Evolutionary conservation across 2,888 invertebrate species (phyloP), one percentile per base, ranked within the genome.

Genomic region (Sinodicranocentrus sp.): DNA sequence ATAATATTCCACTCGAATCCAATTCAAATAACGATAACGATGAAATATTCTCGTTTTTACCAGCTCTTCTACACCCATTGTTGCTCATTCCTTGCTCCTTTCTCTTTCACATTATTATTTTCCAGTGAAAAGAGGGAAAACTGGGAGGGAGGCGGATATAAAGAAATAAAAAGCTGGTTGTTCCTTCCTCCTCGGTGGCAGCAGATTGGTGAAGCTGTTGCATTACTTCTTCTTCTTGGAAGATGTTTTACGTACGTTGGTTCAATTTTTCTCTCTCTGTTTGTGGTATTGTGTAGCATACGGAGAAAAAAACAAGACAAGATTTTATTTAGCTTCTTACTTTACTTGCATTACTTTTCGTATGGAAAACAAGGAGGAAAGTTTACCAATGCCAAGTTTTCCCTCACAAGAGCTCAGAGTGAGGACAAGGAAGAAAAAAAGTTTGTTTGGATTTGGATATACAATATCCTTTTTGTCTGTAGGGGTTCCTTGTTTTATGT

Each of bases 21-120:
- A 28, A 63, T 63, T 63, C 6, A 63, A 63, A 63, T 63, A 28
- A 63, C 33, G 33, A 63, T 63, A 63, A 63, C 63, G 63, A 63
- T 63, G 63, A 57, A 57, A 19, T 57, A 48, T n/a, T n/a, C n/a
- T 48, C 48, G 10, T n/a, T 48, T 48, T 48, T n/a, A 48, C 3
- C 48, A 10, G 48, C 33, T 48, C 48, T 2, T 5, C 15, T 48
- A 2, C n/a, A 8, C 48, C 13, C 48, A 48, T 48, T 48, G 48
- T 48, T 33, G 33, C 33, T 48, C 48, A 48, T 48, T 48, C 15
- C 48, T n/a, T n/a, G 2, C n/a, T 48, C 5, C n/a, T 48, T 13
- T 39, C 39, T 5, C 39, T 13, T 48, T 15, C 13, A n/a, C 3
- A 48, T 48, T 48, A 48, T n/a, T n/a, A n/a, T 48, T n/a, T 48